phyloP scores from a whole-genome alignment of 2,797 vertebrate genomes.

The Luscinia luscinia region DNA sequence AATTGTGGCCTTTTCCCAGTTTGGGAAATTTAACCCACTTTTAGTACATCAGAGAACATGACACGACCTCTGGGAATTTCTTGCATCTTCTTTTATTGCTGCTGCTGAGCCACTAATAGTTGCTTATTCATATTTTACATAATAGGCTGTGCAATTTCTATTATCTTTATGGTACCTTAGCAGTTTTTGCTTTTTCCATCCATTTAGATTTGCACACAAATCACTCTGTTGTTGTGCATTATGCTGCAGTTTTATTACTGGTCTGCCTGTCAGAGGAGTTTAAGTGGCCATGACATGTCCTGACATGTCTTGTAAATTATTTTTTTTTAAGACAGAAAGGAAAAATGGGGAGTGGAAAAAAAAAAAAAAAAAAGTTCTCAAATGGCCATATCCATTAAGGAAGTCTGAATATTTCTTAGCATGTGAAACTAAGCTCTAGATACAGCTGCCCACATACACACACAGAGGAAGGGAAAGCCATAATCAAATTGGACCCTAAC shows the following conservation, averaged over 20 bases:
- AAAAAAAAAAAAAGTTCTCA: neutral
- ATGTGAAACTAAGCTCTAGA: neutral
- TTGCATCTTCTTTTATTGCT: neutral
- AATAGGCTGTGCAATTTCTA: neutral
- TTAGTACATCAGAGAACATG: neutral
- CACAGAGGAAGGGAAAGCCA: neutral
- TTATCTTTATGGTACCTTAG: neutral
- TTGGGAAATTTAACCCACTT: neutral
- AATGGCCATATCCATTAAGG: neutral
- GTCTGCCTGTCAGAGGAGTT: neutral
- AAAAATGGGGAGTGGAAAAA: fast-evolving
- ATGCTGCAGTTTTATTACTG: neutral
- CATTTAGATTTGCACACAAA: neutral
- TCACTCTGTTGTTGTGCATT: neutral
- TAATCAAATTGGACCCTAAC: neutral
- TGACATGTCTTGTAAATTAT: neutral
- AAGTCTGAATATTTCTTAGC: neutral
- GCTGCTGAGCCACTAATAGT: neutral
- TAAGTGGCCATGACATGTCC: neutral
- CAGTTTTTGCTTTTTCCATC: neutral
- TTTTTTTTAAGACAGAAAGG: neutral
- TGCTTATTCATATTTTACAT: neutral
- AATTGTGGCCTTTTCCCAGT: neutral
- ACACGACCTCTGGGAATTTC: neutral
- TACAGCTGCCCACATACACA: neutral